These are phyloP conservation scores for Mayetiola destructor DNA, from an alignment of 2,888 invertebrate genomes.

Conservation along the genomic window DNA sequence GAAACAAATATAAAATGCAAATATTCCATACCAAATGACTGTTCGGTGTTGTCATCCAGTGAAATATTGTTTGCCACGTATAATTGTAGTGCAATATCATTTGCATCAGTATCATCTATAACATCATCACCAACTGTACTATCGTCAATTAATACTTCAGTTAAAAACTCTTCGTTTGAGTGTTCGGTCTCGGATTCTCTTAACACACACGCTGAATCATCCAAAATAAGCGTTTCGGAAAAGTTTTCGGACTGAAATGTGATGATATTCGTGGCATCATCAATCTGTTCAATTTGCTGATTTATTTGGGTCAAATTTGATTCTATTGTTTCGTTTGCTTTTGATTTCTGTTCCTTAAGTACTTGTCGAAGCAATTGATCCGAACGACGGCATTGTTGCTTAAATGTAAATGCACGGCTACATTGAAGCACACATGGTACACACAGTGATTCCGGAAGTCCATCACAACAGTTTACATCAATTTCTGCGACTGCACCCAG, in stretches of 20 bases:
- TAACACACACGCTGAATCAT: no score
- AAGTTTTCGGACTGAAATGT: neutral
- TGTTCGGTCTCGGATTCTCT: neutral
- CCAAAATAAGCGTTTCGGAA: neutral
- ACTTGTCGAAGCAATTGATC: constrained; percentile 22
- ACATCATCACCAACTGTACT: neutral
- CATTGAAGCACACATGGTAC: constrained; percentile 39
- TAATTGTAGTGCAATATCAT: no score
- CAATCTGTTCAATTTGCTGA: neutral
- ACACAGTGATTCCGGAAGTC: constrained; percentile 37
- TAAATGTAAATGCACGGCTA: constrained; percentile 38
- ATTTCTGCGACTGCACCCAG: constrained; percentile 34
- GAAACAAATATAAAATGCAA: no score
- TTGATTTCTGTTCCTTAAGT: neutral
- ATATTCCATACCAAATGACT: no score
- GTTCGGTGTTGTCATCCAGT: no score
- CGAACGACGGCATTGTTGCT: constrained; percentile 37
- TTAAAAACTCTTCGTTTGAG: neutral
- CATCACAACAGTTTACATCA: constrained; percentile 36
- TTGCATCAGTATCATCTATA: neutral
- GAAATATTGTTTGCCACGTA: no score
- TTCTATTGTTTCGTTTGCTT: neutral
- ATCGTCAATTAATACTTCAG: neutral
- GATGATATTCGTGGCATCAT: neutral
- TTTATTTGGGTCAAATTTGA: neutral